These are phyloP conservation scores for Lycophotia porphyrea DNA, from an alignment of 2,888 invertebrate species.

Conservation along the genomic window DNA sequence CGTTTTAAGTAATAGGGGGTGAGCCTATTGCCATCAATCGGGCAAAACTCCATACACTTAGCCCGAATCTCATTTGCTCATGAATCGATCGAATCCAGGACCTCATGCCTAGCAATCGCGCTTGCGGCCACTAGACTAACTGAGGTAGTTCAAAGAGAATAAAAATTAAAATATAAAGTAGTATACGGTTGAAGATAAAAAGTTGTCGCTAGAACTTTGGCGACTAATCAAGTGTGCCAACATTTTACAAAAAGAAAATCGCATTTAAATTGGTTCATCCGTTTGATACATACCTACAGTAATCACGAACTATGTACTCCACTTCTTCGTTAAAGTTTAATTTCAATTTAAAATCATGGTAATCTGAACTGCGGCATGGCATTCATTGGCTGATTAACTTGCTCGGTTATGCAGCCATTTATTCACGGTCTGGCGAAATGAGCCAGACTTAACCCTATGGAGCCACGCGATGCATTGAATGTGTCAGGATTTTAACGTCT, in stretches of 20 bases:
- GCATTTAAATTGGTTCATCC: not conserved
- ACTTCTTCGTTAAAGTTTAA: slow-evolving; percentile 25
- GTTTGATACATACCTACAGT: slow-evolving; percentile 11
- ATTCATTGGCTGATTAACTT: slow-evolving; percentile 50
- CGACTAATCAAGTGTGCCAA: not conserved
- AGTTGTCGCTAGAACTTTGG: not conserved
- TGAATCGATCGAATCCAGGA: no score
- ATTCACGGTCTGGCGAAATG: slow-evolving; percentile 41
- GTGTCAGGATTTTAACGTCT: slow-evolving; percentile 27
- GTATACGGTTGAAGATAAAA: not conserved
- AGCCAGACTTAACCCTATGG: slow-evolving; percentile 11
- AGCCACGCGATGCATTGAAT: slow-evolving; percentile 25
- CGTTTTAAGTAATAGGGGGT: no score
- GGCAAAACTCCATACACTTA: no score
- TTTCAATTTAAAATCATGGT: slow-evolving; percentile 52
- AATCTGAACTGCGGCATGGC: slow-evolving; percentile 37
- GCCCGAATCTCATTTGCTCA: no score
- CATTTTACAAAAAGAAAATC: not conserved
- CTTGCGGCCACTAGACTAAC: no score
- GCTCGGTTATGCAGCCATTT: slow-evolving; percentile 34
- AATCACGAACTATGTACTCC: not conserved
- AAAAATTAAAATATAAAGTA: not conserved
- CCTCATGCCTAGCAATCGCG: no score
- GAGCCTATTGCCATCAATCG: no score
- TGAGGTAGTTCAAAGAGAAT: no score